Percentiles rank a stretch among this genome's conserved stretches.
Conservation (phyloP, 2,888 invertebrate genomes). For the Drosophila parthenogenetica region DNA sequence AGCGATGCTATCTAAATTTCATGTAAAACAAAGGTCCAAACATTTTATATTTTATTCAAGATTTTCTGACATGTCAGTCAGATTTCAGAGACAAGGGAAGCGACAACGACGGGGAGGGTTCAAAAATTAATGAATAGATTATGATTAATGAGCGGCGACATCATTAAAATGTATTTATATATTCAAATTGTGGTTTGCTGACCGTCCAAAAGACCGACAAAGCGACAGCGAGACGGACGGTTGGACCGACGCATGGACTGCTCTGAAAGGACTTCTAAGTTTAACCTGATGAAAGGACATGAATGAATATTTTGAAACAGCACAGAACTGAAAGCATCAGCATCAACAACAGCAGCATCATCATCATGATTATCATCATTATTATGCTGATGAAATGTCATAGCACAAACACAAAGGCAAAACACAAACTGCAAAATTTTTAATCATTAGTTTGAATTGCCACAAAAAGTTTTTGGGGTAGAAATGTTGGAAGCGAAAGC, state of each 20-base stretch:
- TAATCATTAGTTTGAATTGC: constrained; percentile 80
- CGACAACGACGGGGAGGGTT: constrained; percentile 6
- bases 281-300: constrained; percentile 37
- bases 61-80: constrained; percentile 66
- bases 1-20: constrained; percentile 67
- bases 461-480: constrained; percentile 64
- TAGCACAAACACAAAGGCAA: constrained; percentile 56
- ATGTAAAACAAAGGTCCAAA: constrained; percentile 70
- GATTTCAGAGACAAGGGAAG: neutral
- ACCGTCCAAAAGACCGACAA: constrained; percentile 36
- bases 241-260: constrained; percentile 3
- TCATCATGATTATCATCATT: neutral
- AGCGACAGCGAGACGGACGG: constrained; percentile 3
- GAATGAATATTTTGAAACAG: constrained; percentile 42
- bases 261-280: constrained; percentile 37
- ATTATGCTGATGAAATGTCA: constrained; percentile 60
- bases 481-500: constrained; percentile 39
- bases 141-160: constrained; percentile 80
- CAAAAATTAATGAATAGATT: constrained; percentile 80
- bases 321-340: neutral
- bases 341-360: constrained; percentile 11
- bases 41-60: constrained; percentile 57
- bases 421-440: constrained; percentile 56
- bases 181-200: constrained; percentile 78
- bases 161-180: constrained; percentile 80